These are phyloP conservation scores for Drosophila birchii DNA, from an alignment of 2,888 invertebrate species.

Conservation along the genomic window DNA sequence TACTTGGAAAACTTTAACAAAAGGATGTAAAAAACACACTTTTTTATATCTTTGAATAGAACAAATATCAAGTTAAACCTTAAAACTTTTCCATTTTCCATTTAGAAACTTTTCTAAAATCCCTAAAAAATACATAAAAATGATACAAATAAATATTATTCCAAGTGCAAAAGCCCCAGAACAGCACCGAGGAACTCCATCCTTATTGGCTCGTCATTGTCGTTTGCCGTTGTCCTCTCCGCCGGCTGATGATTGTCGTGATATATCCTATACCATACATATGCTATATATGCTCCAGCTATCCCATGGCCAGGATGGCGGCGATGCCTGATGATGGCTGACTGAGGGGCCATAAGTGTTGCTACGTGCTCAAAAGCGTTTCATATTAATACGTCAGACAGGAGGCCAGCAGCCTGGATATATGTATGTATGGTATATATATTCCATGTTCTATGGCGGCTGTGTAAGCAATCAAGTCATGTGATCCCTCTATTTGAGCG, in stretches of 20 bases:
- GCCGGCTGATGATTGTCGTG: constrained; percentile 19
- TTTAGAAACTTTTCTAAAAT: no score
- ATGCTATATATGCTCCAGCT: constrained; percentile 29
- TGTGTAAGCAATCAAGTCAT: constrained; percentile 78
- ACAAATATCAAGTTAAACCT: no score
- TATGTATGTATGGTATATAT: constrained; percentile 8
- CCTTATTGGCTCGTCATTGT: constrained; percentile 50
- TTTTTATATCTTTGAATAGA: no score
- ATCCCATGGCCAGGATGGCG: constrained; percentile 14
- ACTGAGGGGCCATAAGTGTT: constrained; percentile 78
- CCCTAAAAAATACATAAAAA: no score
- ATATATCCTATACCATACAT: constrained; percentile 57
- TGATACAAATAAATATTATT: not conserved
- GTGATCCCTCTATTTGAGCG: constrained; percentile 78
- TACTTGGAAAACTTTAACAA: not conserved
- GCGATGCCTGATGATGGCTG: constrained; percentile 33
- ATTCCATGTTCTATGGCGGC: constrained; percentile 66
- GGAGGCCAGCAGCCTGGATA: constrained; percentile 39
- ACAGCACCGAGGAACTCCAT: constrained; percentile 49
- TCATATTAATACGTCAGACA: constrained; percentile 80
- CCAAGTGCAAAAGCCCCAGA: constrained; percentile 54
- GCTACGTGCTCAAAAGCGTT: constrained; percentile 82
- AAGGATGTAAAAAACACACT: no score
- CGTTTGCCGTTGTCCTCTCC: constrained; percentile 49
- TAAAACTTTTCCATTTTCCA: no score